A percentile compares a stretch with the other conserved stretches of the same genome.
Evolutionary conservation across 2,113 vertebrate genomes (phyloP).

Genomic region (Pipa parva): DNA sequence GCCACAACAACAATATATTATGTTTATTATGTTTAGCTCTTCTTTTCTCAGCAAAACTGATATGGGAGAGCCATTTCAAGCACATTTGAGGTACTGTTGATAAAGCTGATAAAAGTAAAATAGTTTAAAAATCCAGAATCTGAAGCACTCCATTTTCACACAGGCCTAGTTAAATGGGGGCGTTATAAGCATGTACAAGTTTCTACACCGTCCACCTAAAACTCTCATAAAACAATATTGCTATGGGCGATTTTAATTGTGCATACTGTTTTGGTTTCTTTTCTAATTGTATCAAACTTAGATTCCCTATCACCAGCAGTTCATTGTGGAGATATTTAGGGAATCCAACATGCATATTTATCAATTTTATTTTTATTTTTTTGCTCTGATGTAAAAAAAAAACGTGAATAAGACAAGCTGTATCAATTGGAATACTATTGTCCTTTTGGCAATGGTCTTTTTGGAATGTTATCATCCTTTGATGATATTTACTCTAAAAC

Average conservation of each 20-base stretch:
- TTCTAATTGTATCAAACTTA: conserved; percentile 11
- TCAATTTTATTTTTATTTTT: neutral
- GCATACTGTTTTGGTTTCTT: conserved; percentile 9
- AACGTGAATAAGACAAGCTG: neutral
- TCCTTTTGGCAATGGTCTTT: neutral
- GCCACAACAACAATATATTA: neutral
- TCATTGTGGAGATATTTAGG: conserved; percentile 16
- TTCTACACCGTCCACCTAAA: too few species aligned
- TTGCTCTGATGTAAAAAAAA: neutral
- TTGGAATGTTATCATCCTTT: too few species aligned
- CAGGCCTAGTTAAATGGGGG: too few species aligned
- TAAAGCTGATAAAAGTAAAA: conserved; percentile 4
- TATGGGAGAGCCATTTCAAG: conserved; percentile 13
- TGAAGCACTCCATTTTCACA: conserved; percentile 13
- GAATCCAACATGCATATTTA: conserved; percentile 9
- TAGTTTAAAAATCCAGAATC: neutral
- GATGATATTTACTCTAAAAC: too few species aligned
- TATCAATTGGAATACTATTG: neutral
- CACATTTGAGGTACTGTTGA: conserved; percentile 20
- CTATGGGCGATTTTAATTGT: conserved; percentile 17
- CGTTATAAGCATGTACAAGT: too few species aligned
- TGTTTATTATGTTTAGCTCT: neutral
- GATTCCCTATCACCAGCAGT: conserved; percentile 34
- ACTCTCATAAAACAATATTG: neutral
- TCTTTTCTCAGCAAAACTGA: neutral